These are phyloP conservation scores for Euborellia annulipes DNA, from an alignment of 1,140 invertebrate genomes.

Conservation along the genomic window DNA sequence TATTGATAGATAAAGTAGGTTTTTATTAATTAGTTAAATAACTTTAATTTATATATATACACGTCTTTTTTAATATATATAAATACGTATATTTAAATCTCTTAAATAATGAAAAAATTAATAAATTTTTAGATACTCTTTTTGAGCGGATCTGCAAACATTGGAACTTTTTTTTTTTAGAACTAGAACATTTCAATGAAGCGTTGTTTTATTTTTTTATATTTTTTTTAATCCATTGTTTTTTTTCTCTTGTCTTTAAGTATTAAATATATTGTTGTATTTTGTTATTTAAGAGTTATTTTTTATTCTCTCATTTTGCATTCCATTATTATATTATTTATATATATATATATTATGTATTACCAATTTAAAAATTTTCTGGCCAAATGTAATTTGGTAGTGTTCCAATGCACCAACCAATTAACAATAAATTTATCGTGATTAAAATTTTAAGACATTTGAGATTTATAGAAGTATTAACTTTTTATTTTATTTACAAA, in stretches of 20 bases:
- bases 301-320: slow-evolving; percentile 22
- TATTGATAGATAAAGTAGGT: neutral
- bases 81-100: slow-evolving; percentile 13
- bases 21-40: slow-evolving; percentile 9
- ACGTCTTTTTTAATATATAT: slow-evolving; percentile 6
- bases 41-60: slow-evolving; percentile 12
- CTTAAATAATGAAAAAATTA: slow-evolving; percentile 9
- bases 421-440: no score
- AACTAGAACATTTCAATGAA: neutral
- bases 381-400: no score
- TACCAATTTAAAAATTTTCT: no score
- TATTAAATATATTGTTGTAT: slow-evolving; percentile 6
- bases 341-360: slow-evolving; percentile 7
- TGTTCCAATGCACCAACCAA: no score
- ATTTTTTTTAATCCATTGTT: slow-evolving; percentile 3
- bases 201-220: neutral
- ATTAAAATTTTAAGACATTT: no score
- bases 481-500: no score
- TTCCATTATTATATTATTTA: slow-evolving; percentile 17
- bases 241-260: slow-evolving; percentile 18
- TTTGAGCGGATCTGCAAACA: slow-evolving; percentile 4
- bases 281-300: neutral
- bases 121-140: slow-evolving; percentile 4
- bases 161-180: slow-evolving; percentile 2
- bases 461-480: no score